Evolutionary conservation across 2,888 invertebrate genomes (phyloP), one percentile per base, ranked within the genome.

Genomic region (Harmothoe impar): DNA sequence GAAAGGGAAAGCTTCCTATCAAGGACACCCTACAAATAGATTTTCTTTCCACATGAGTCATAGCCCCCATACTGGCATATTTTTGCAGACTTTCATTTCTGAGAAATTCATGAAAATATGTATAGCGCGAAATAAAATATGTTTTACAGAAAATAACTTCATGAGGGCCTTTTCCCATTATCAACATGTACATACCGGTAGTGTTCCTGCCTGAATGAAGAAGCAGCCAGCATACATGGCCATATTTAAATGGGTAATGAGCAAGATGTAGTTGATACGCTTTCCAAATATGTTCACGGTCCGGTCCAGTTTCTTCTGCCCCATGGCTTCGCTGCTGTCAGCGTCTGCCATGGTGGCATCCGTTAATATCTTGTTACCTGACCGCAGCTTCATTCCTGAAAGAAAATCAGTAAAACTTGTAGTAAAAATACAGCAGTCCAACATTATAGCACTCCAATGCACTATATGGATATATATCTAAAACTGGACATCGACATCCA

Each of bases 141-240:
- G n/a, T n/a, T n/a, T n/a, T n/a, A n/a, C n/a, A n/a, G n/a, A n/a
- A n/a, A n/a, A n/a, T n/a, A n/a, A n/a, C n/a, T n/a, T n/a, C n/a
- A n/a, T n/a, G n/a, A n/a, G n/a, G n/a, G n/a, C n/a, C n/a, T n/a
- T n/a, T n/a, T n/a, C n/a, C n/a, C n/a, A n/a, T n/a, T n/a, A n/a
- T n/a, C n/a, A n/a, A n/a, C n/a, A n/a, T n/a, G 3, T 3, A 81
- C 93, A 91, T 92, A 94, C 94, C 35, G 94, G 94, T 52, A 94
- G 89, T 10, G 94, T 93, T 43, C 94, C 94, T n/a, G 91, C 93
- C 91, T 94, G 94, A 54, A 94, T 94, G 94, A 94, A 95, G 91
- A 95, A 95, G 89, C 94, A 94, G 77, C 93, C 92, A 3, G 94
- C 92, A 91, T 95, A 95, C 51, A 94, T 91, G 56, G 94, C 93